A percentile compares a stretch with the other conserved stretches of the same genome.
Evolutionary conservation across 2,113 vertebrate genomes (phyloP).

Genomic region (Tragelaphus buxtoni): DNA sequence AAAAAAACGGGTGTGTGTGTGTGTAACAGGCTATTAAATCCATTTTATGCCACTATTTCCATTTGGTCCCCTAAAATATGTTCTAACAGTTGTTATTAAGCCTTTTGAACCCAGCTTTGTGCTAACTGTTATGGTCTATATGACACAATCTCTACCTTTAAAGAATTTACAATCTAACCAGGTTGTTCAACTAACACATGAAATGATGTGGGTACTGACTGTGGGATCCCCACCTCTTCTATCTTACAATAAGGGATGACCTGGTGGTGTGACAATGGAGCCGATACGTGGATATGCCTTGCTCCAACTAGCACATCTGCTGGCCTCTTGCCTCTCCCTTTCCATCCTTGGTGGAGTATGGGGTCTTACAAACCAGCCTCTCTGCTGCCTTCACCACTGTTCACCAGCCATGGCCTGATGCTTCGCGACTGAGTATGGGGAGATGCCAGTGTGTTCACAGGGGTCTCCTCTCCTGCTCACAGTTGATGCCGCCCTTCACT

Average conservation of each 20-base stretch:
- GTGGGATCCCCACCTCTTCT: neutral
- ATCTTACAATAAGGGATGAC: neutral
- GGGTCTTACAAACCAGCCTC: neutral
- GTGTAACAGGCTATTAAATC: neutral
- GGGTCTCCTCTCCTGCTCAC: neutral
- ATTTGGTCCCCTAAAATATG: neutral
- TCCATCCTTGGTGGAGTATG: neutral
- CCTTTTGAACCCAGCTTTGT: neutral
- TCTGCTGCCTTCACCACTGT: neutral
- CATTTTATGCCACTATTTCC: neutral
- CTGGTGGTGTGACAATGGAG: neutral
- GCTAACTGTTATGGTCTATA: neutral
- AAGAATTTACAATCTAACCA: neutral
- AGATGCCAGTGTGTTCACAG: neutral
- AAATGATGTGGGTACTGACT: neutral
- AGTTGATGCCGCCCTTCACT: neutral
- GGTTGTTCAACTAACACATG: neutral
- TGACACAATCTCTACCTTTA: neutral
- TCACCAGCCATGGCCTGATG: neutral
- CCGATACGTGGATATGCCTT: neutral
- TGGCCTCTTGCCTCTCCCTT: neutral
- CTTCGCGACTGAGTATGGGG: neutral
- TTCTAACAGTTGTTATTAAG: neutral
- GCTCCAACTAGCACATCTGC: neutral
- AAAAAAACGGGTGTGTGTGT: fast-evolving